Evolutionary conservation across 2,888 invertebrate species (phyloP), one percentile per base, ranked within the genome.

Genomic region (Nycteola revayana): DNA sequence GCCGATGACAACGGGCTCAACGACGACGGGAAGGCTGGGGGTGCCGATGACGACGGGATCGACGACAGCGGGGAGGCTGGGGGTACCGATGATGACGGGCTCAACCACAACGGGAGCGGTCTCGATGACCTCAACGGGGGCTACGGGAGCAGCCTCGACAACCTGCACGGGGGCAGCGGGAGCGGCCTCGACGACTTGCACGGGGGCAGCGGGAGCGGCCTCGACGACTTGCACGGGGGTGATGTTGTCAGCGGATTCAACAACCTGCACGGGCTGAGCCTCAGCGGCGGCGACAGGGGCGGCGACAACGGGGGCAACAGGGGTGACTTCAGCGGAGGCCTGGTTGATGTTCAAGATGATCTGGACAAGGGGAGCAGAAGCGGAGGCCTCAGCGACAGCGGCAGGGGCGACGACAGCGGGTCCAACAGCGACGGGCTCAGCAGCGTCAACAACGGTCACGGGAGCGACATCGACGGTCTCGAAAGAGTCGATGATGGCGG

Each of bases 391-490:
- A 40, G 26, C 20, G 46, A 21, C 2, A 53, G 21, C n/a, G n/a
- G n/a, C n/a, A n/a, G n/a, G n/a, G n/a, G n/a, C n/a, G n/a, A n/a
- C n/a, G n/a, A n/a, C n/a, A n/a, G n/a, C n/a, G 10, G 53, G 48
- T 20, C 49, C 55, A n/a, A 38, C 49, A 7, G 48, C 27, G 18
- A 21, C 28, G 21, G 39, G 38, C n/a, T n/a, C n/a, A n/a, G n/a
- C n/a, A n/a, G n/a, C n/a, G 21, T 5, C 7, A 39, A 40, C 55
- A 28, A 50, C 11, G n/a, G n/a, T n/a, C n/a, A n/a, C n/a, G 58
- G 62, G 44, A 2, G 46, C 63, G 35, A 60, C 47, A 2, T 34
- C 18, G 23, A 59, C 4, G 36, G 47, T 10, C 36, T 56, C 51
- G 21, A 42, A 38, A 2, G 56, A 18, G 1, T 41, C 55, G 10